phyloP scores from a whole-genome alignment of 2,888 invertebrate species.

The Trachelus iudaicus region DNA sequence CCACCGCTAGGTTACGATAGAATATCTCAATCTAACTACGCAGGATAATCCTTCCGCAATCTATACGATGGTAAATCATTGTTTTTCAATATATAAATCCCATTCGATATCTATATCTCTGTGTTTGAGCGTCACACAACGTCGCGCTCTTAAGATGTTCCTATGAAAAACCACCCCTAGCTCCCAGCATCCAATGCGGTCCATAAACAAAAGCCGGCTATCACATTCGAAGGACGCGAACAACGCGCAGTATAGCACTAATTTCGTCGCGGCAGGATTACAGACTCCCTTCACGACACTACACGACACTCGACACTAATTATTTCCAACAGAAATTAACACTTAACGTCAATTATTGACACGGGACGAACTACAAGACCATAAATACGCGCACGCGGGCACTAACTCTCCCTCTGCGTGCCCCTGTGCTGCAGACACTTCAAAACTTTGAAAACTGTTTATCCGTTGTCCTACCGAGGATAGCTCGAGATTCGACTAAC shows the following conservation, averaged over 20 bases:
- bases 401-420: constrained; percentile 32
- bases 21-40: background rate
- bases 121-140: background rate
- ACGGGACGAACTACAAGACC: constrained; percentile 30
- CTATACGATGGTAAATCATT: background rate
- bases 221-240: background rate
- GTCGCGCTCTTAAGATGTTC: background rate
- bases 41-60: background rate
- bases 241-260: constrained; percentile 2
- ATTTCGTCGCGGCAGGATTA: background rate
- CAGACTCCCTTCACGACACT: background rate
- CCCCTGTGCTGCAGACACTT: constrained; percentile 28
- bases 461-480: constrained; percentile 37
- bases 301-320: constrained; percentile 6
- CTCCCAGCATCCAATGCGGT: constrained; percentile 4
- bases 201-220: constrained; percentile 9
- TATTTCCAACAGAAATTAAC: background rate
- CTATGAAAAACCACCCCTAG: background rate
- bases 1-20: background rate
- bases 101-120: background rate
- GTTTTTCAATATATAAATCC: background rate
- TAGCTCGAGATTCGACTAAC: constrained; percentile 22
- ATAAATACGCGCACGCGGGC: constrained; percentile 36
- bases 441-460: constrained; percentile 47
- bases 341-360: constrained; percentile 14